phyloP scores from a whole-genome alignment of 2,888 invertebrate genomes.

The Eurytoma adleriae region DNA sequence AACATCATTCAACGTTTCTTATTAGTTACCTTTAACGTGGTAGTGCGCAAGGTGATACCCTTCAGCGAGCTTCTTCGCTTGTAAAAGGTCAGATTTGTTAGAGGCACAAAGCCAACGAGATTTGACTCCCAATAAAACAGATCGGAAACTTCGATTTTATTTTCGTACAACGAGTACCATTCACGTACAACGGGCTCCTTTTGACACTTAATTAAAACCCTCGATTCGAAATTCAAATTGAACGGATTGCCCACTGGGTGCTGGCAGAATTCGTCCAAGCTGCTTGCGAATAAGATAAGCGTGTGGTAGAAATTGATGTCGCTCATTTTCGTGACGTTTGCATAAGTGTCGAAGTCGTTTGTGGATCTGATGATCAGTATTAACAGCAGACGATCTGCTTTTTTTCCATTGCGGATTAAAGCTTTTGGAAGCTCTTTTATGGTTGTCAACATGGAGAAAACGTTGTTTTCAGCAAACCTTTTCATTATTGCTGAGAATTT shows the following conservation, averaged over 20 bases:
- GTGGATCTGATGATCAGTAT: conserved; percentile 17
- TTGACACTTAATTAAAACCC: conserved; percentile 60
- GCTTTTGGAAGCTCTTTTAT: conserved; percentile 14
- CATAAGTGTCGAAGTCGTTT: conserved; percentile 11
- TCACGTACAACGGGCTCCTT: conserved; percentile 55
- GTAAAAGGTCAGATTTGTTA: conserved; percentile 49
- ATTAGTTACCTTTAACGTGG: conserved; percentile 46
- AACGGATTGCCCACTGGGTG: conserved; percentile 56
- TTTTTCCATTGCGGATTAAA: not conserved
- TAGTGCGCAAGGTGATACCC: conserved; percentile 55
- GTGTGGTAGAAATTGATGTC: conserved; percentile 12
- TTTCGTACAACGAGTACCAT: conserved; percentile 60
- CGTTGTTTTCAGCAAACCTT: conserved; percentile 1
- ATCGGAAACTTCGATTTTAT: conserved; percentile 47
- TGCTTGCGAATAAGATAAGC: conserved; percentile 33
- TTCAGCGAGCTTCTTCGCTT: conserved; percentile 57
- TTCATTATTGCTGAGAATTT: conserved; percentile 2
- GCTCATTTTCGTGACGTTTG: not conserved
- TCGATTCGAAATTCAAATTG: conserved; percentile 59
- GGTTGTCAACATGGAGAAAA: conserved; percentile 18
- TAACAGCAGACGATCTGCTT: not conserved
- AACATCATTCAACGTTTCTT: not conserved
- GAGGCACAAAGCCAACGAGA: conserved; percentile 31
- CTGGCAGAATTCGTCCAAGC: conserved; percentile 46
- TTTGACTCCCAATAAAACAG: conserved; percentile 55